Evolutionary conservation across 2,888 invertebrate species (phyloP), one percentile per base, ranked within the genome.

Genomic region (Mechanitis messenoides): DNA sequence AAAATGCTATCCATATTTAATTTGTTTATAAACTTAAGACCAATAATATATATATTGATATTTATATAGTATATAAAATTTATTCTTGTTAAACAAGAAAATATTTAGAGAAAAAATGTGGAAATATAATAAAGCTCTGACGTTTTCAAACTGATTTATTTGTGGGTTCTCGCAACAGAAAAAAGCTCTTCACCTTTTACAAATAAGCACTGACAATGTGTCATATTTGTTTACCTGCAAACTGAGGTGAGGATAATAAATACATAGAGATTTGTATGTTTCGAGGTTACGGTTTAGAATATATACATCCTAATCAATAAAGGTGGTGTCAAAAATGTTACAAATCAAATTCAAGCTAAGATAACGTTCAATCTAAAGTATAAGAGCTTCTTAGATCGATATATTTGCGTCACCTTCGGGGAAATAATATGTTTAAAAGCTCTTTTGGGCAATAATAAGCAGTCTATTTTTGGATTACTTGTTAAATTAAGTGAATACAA

Each of bases 141-240:
- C 46, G 42, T 56, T 60, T 42, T 55, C 47, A 56, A 55, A 55
- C 38, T 56, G 55, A 60, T 60, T 56, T 56, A 60, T 60, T 60
- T 60, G 60, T 38, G 47, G 56, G 38, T 33, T 55, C 33, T 47
- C 20, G 38, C 38, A 47, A 56, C 55, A 56, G 42, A 56, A 42
- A 56, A 56, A 60, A 46, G 55, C 47, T 60, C 33, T 60, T 50
- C 38, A 47, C 35, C 42, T 9, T 55, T 56, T 35, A 55, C 45
- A 59, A 45, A 46, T 56, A 60, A 60, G 50, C 35, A 56, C 33
- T 28, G 38, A 55, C 42, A 50, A 55, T 6, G 46, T 56, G 55
- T 60, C 50, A 60, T 35, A n/a, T 50, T 56, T n/a, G 38, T 33
- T 60, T 56, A 42, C 31, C 31, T 50, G 31, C 28, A 31, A 31